Base-by-base conservation (phyloP, 1,140 invertebrate species). In the Steinernema feltiae region DNA sequence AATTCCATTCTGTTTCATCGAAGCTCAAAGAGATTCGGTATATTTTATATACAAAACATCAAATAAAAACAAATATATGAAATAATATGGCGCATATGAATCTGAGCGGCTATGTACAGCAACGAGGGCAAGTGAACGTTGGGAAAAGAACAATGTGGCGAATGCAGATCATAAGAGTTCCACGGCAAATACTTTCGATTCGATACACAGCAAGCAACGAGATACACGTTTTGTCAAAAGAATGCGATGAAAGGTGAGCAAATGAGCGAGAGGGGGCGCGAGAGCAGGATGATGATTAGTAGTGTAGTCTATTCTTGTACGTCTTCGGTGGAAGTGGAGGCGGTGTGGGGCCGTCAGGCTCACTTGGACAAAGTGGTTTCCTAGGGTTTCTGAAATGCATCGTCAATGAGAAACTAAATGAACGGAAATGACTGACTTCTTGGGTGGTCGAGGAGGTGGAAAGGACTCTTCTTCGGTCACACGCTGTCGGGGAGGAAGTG, bases 31-130 rank as follows among this genome's bases (percentile, higher is more conserved):
- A 7, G 35, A 41, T 7, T 41, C 18, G 7, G 53, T 15, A 63
- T 27, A 27, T 3, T 63, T 63, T 63, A 63, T 63, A 63, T 46
- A 7, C 7, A 46, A n/a, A n/a, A 7, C 7, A 46, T 12, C 7
- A 12, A 7, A 63, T 15, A 63, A 63, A 15, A 63, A 63, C 53
- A 15, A 21, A 41, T 7, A 41, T 41, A 41, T 41, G 2, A 63
- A 63, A 12, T 3, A 63, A 63, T 63, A 63, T 63, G 53, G 53
- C 53, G 53, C 53, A 63, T 27, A 63, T 63, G 53, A 63, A 63
- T 63, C 24, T 63, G 53, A 21, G 24, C 35, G 53, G 53, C 53
- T 63, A 63, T 63, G 53, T 63, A 63, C 53, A 63, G 53, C 15
- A 63, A 63, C 12, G 15, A 15, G 2, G 53, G 24, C 53, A 63